These are phyloP conservation scores for Castor canadensis DNA, from an alignment of 2,113 vertebrate genomes.

Conservation along the genomic window DNA sequence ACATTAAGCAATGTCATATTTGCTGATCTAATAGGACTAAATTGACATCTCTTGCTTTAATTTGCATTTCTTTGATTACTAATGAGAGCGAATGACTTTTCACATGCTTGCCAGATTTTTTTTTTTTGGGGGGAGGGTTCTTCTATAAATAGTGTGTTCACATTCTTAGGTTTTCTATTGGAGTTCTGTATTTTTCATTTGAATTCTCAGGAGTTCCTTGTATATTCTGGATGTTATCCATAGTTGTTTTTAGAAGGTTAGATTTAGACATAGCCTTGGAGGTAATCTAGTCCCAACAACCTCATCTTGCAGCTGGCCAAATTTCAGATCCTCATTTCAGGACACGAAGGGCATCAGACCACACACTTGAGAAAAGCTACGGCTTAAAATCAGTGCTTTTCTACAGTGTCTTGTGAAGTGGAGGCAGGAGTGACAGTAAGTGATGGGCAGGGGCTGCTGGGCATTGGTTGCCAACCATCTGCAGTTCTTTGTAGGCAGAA, in stretches of 20 bases:
- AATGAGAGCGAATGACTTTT: neutral
- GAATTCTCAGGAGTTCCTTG: neutral
- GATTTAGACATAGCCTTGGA: neutral
- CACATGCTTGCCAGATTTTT: neutral
- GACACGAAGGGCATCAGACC: no score
- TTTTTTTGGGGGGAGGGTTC: neutral
- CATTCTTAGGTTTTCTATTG: neutral
- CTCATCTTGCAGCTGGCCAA: neutral
- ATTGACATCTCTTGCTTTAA: neutral
- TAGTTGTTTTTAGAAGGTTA: neutral
- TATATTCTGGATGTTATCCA: neutral
- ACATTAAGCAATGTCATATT: neutral
- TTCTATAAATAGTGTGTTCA: neutral
- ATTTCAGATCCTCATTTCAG: neutral
- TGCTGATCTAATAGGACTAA: neutral
- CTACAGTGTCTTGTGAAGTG: neutral
- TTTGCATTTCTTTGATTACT: neutral
- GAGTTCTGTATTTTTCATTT: neutral
- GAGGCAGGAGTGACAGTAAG: neutral
- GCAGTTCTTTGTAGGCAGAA: neutral
- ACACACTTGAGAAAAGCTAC: neutral
- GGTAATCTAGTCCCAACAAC: neutral
- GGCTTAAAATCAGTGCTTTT: neutral
- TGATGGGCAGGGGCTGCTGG: neutral
- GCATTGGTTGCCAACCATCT: fast-evolving